Evolutionary conservation across 2,113 vertebrate species (phyloP), one percentile per base, ranked within the genome.

Genomic region (Cololabis saira): DNA sequence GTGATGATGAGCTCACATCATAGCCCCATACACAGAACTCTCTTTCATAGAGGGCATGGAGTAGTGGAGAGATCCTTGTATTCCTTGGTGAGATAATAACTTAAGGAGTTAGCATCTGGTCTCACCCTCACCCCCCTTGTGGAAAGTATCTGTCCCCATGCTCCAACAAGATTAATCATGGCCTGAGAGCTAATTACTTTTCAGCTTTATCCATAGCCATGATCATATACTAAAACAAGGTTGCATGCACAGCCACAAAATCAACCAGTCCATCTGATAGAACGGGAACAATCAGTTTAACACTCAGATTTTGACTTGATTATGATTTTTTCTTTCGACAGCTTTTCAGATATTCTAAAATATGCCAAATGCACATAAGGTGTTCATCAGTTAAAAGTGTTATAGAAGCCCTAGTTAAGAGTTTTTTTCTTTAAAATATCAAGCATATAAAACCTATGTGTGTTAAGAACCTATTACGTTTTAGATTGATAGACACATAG

Each of bases 121-220:
- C 24, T 64, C 30, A 4, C 11, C 18, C 10, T 58, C 33, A 11
- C 54, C 57, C 65, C 24, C 19, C 10, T 0, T 2, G 10, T 58
- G 55, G 14, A 60, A 24, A 69, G 48, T 67, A 47, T 50, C 64
- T 67, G 67, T 78, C 41, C 21, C 68, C 19, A 2, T 54, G 10
- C 9, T 27, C 64, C 76, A 52, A 78, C 71, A 51, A 40, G 1
- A 65, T 79, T 71, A 62, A 4, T 0, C 41, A 49, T 61, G 49
- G 50, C 58, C 50, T 64, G 61, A 78, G 1, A 41, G 50, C 54
- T 5, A 5, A 61, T 80, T 78, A 42, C 52, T 80, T 63, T 74
- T 66, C 27, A 57, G 22, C 64, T 71, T 48, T 40, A 24, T 71
- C 50, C 19, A 54, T 30, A 44, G 14, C 30, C 16, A 41, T 53